Percentiles rank a stretch among this genome's conserved stretches.
These are phyloP conservation scores for Microcebus griseorufus DNA, from an alignment of 2,113 vertebrate genomes.

Conservation along the genomic window DNA sequence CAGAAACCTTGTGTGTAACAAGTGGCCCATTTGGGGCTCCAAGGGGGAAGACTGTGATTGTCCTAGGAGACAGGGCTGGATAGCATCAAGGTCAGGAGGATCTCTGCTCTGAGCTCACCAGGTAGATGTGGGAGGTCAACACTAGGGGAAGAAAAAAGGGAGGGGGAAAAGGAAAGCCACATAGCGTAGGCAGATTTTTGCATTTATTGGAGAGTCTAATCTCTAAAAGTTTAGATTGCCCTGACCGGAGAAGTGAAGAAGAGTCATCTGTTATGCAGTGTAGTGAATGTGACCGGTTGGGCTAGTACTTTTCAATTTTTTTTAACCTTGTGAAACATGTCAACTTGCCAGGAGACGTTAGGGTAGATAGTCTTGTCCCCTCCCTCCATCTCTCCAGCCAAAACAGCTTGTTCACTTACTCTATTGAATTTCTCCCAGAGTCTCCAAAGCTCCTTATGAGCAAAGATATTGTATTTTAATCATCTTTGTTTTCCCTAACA, in stretches of 20 bases:
- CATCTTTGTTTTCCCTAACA: not conserved
- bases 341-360: not conserved
- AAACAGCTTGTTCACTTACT: not conserved
- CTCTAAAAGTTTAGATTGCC: not conserved
- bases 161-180: not conserved
- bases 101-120: not conserved
- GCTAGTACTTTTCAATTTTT: not conserved
- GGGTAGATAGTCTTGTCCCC: not conserved
- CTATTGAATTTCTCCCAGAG: not conserved
- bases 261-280: not conserved
- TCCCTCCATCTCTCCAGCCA: not conserved
- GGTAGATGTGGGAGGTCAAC: slow-evolving; percentile 31
- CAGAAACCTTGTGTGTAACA: slow-evolving; percentile 32
- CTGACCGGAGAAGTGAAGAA: not conserved
- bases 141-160: not conserved
- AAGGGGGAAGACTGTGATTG: not conserved
- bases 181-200: not conserved
- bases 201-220: not conserved
- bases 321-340: not conserved
- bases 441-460: not conserved
- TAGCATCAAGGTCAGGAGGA: not conserved
- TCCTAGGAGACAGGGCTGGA: not conserved
- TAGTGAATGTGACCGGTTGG: not conserved
- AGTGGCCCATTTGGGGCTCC: slow-evolving; percentile 30
- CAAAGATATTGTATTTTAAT: not conserved